Evolutionary conservation across 2,797 vertebrate genomes (phyloP), one percentile per base, ranked within the genome.

Genomic region (Buceros bicornis): DNA sequence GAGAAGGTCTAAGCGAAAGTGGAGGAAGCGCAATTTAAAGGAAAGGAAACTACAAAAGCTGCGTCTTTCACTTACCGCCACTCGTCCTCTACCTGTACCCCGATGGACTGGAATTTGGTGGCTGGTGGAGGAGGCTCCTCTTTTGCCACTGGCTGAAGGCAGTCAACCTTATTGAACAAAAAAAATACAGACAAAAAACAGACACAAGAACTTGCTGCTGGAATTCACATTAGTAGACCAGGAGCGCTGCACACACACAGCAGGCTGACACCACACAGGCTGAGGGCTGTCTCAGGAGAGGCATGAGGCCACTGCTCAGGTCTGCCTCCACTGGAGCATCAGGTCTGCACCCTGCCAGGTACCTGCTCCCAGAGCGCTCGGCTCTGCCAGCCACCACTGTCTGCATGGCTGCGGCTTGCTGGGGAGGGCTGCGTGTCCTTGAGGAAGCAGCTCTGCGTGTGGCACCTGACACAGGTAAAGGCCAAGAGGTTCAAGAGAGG

Each of bases 41-140:
- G 74, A 74, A 95, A 95, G 82, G 87, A 62, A 96, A 89, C 74
- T 92, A 83, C 82, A 91, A 87, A 96, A 90, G 79, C 85, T 82
- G 95, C 5, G 47, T 93, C 97, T 97, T 85, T 97, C 95, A 99
- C 99, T 99, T 99, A 99, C 99, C 99, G 99, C 99, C 99, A 99
- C 98, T 99, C 98, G 99, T 99, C 99, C 98, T 99, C 99, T 98
- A 99, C 99, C 98, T 99, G 99, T 97, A 99, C 99, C 98, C 99
- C 99, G 93, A 99, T 99, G 67, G 99, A 99, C 98, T 99, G 99
- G 98, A 99, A 99, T 98, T 98, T 99, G 99, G 99, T 98, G 98
- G 98, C 97, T 83, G 99, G 98, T 3, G 99, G 99, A 98, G 98
- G 97, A 87, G 98, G 99, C 98, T 99, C 99, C 94, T 99, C 99